These are phyloP conservation scores for Lochmaea crataegi DNA, from an alignment of 2,888 invertebrate species.

Conservation along the genomic window DNA sequence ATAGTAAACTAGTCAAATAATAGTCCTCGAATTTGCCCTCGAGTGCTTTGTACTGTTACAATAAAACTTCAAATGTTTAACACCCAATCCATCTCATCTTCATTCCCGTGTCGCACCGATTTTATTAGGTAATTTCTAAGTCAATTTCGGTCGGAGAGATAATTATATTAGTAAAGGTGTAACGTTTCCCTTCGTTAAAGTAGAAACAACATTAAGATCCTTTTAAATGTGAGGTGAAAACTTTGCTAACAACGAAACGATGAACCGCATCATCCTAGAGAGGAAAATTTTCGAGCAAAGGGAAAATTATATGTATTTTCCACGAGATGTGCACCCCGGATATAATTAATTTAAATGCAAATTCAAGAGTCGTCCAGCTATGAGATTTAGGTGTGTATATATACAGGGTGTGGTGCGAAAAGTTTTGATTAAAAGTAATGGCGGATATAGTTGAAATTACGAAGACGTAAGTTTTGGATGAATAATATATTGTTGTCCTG, in stretches of 20 bases:
- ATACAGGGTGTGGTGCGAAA: too few relatives aligned
- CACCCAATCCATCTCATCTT: too few relatives aligned
- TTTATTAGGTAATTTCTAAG: background rate
- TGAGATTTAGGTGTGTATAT: slow-evolving; percentile 7
- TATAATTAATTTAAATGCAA: slow-evolving; percentile 20
- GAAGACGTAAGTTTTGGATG: too few relatives aligned
- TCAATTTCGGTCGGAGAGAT: background rate
- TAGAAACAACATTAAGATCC: slow-evolving; percentile 11
- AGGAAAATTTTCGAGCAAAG: background rate
- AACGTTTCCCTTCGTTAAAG: background rate
- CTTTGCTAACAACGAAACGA: background rate
- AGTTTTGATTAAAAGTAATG: too few relatives aligned
- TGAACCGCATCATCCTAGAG: background rate
- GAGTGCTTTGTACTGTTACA: too few relatives aligned
- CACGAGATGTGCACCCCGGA: background rate
- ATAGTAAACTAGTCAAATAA: too few relatives aligned
- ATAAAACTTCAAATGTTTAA: too few relatives aligned
- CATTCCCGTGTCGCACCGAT: background rate
- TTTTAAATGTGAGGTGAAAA: slow-evolving; percentile 14
- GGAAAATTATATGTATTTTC: slow-evolving; percentile 8
- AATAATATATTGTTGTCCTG: too few relatives aligned
- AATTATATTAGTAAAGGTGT: background rate
- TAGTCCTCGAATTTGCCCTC: too few relatives aligned
- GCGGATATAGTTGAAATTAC: too few relatives aligned
- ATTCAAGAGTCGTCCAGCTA: slow-evolving; percentile 18